These are phyloP conservation scores for Poeciliopsis gracilis DNA, from an alignment of 2,797 vertebrate genomes.

Conservation along the genomic window DNA sequence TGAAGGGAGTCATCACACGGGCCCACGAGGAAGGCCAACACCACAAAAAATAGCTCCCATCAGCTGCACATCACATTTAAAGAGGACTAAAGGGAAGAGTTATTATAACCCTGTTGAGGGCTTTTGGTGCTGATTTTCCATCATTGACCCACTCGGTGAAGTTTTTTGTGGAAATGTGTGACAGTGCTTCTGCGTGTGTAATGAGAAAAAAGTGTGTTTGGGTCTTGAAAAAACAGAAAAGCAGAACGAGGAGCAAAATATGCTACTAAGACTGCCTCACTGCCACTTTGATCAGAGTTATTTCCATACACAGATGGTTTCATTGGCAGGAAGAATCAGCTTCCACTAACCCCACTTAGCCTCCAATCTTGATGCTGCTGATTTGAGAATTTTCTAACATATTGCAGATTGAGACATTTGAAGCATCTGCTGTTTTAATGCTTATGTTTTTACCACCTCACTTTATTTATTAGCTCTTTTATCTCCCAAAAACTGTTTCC, in stretches of 20 bases:
- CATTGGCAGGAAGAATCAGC: conserved; percentile 40
- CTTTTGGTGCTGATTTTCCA: conserved; percentile 29
- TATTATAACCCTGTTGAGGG: conserved; percentile 17
- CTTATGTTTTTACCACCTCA: background rate
- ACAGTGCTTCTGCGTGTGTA: background rate
- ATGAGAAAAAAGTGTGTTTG: conserved; percentile 7
- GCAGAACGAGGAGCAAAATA: conserved; percentile 29
- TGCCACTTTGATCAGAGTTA: conserved; percentile 37
- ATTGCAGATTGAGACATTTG: background rate
- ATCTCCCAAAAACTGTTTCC: background rate
- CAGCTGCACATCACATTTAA: conserved; percentile 47
- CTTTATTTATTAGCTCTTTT: background rate
- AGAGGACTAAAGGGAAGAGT: conserved; percentile 34
- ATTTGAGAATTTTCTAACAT: background rate
- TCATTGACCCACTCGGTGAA: conserved; percentile 27
- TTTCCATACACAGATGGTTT: conserved; percentile 40
- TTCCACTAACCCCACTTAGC: conserved; percentile 40
- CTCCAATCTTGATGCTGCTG: conserved; percentile 32
- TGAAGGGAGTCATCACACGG: conserved; percentile 52
- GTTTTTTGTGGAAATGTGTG: conserved; percentile 20
- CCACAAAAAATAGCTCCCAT: conserved; percentile 56
- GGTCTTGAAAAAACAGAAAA: conserved; percentile 27
- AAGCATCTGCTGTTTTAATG: background rate
- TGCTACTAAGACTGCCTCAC: conserved; percentile 39
- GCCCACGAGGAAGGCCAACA: conserved; percentile 35